A percentile compares a stretch with the other conserved stretches of the same genome.
phyloP scores from a whole-genome alignment of 1,140 invertebrate species.

The Heliconius himera region DNA sequence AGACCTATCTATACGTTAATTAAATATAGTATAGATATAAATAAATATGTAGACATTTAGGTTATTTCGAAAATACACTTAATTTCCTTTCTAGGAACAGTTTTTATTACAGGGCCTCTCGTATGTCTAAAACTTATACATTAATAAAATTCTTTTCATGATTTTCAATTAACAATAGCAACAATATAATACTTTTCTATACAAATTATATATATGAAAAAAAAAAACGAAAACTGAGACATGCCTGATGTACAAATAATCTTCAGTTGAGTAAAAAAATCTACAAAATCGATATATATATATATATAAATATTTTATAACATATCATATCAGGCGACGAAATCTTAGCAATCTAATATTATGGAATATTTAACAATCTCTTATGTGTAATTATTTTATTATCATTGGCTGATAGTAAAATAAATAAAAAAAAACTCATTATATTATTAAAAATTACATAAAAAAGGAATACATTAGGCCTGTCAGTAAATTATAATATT shows the following conservation, averaged over 20 bases:
- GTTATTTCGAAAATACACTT: slow-evolving; percentile 23
- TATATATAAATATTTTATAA: no score
- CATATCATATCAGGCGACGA: no score
- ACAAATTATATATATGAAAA: neutral
- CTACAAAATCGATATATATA: no score
- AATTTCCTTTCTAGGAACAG: slow-evolving; percentile 29
- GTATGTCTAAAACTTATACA: slow-evolving; percentile 11
- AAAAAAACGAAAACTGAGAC: no score
- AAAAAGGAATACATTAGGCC: neutral
- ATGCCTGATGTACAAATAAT: no score
- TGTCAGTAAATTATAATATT: neutral
- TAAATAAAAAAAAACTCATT: neutral
- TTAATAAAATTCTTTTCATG: neutral
- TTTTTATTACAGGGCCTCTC: slow-evolving; percentile 14
- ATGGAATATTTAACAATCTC: slow-evolving; percentile 1
- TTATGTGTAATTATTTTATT: neutral
- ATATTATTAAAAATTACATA: neutral
- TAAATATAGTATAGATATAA: slow-evolving; percentile 8
- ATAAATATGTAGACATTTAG: slow-evolving; percentile 48
- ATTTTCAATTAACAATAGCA: neutral
- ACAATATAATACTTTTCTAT: neutral
- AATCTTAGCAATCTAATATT: neutral
- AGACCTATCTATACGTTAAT: slow-evolving; percentile 44
- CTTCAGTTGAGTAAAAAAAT: no score
- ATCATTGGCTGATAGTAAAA: neutral